phyloP scores from a whole-genome alignment of 2,113 vertebrate species.

The Indicator indicator region DNA sequence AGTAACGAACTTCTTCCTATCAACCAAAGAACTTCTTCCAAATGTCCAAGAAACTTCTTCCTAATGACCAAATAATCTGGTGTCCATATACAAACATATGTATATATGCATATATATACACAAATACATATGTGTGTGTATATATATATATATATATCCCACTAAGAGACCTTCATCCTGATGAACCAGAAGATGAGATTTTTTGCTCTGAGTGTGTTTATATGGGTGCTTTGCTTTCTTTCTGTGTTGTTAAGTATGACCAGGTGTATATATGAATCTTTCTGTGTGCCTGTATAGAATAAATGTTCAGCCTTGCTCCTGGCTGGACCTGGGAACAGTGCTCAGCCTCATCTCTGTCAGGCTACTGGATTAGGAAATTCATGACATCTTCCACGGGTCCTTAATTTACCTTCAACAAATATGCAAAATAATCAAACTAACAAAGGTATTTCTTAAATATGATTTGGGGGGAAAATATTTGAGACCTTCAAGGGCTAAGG shows the following conservation, averaged over 20 bases:
- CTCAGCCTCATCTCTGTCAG: background rate
- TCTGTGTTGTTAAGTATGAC: background rate
- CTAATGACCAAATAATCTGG: no score
- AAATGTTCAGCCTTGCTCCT: background rate
- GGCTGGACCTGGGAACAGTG: background rate
- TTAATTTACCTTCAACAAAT: background rate
- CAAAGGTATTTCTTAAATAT: background rate
- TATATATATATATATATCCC: background rate
- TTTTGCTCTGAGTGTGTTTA: background rate
- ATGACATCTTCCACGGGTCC: background rate
- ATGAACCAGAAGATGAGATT: background rate
- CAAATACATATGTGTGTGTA: no score
- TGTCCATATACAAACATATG: no score
- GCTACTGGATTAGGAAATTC: background rate
- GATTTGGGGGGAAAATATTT: rapidly evolving
- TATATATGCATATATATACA: no score
- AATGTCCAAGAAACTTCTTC: no score
- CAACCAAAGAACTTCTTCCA: no score
- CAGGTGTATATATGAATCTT: rapidly evolving
- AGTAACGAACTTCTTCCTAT: no score
- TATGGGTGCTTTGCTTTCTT: background rate
- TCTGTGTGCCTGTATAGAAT: background rate
- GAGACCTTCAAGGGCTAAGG: background rate
- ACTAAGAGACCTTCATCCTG: background rate
- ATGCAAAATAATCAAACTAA: background rate